Base-by-base conservation (phyloP, 2,113 vertebrate genomes). In the Stomatorhinus ivindoensis region DNA sequence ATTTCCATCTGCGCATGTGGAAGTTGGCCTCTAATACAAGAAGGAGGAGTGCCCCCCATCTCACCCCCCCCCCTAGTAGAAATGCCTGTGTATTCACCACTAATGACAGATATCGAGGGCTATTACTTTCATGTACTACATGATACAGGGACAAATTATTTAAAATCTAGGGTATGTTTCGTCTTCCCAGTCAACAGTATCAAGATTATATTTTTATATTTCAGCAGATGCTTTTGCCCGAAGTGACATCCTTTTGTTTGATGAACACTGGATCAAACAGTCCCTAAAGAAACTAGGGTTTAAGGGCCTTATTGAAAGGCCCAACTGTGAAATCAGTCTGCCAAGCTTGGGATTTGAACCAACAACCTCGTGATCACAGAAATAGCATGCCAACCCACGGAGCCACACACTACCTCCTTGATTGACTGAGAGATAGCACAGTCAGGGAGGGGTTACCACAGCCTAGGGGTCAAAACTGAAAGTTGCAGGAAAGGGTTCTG, bases 1-100 rank as follows among this genome's bases (percentile, higher is more conserved):
- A 88, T 94, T 95, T 94, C 92, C 1, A 88, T 39, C 92, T 87
- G 55, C 27, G 93, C 91, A 11, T 53, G 24, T 44, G 24, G 94
- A 93, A 92, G 93, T 92, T 93, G 93, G 94, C 91, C 88, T 92
- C 13, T 91, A 90, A 50, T 55, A 44, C 51, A 84, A 89, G 53
- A 55, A 86, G 31, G 44, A 7, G 31, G 44, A 7, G 31, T 51
- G 47, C 27, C 84, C 19, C n/a, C 47, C 11, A n/a, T 7, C 19
- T 55, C 10, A n/a, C 42, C 42, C 19, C 19, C 42, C 19, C 19
- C 4, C 24, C 58, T 65, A 27, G 13, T 0, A 50, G 46, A 42
- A 65, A 31, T 31, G 10, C 9, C 8, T 4, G 3, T 42, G 4
- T 17, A 42, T 80, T 7, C 10, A n/a, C 31, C 88, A 19, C 47